Evolutionary conservation across 2,113 vertebrate genomes (phyloP).

Genomic region (Mola mola): DNA sequence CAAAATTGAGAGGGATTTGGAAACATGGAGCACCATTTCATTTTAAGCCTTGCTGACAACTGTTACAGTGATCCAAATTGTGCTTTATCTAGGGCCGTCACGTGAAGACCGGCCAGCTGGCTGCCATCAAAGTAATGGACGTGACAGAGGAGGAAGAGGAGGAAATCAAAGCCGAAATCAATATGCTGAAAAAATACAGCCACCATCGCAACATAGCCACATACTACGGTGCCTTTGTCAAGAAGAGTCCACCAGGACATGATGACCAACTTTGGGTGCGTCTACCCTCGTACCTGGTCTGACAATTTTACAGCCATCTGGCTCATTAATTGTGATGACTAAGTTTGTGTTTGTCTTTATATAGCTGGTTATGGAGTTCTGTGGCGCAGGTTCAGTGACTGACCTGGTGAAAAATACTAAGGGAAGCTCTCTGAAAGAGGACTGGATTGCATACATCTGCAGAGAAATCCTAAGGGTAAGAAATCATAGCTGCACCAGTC

Average conservation of each 20-base stretch:
- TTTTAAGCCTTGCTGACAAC: not conserved
- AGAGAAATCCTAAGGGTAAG: slow-evolving; percentile 91
- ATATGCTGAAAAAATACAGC: slow-evolving; percentile 95
- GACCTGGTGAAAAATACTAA: slow-evolving; percentile 95
- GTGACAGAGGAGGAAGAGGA: slow-evolving; percentile 95
- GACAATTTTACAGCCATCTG: not conserved
- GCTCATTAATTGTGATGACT: slow-evolving; percentile 5
- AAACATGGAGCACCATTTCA: not conserved
- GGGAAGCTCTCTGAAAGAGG: slow-evolving; percentile 91
- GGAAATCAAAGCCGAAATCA: slow-evolving; percentile 95
- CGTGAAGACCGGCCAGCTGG: slow-evolving; percentile 93
- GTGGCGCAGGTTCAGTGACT: slow-evolving; percentile 91
- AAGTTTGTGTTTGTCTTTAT: slow-evolving; percentile 20
- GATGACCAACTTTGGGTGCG: slow-evolving; percentile 95
- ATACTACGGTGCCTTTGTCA: slow-evolving; percentile 93
- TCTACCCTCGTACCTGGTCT: not conserved
- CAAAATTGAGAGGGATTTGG: not conserved
- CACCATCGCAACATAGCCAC: slow-evolving; percentile 95
- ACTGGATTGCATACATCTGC: slow-evolving; percentile 94
- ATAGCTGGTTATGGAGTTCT: slow-evolving; percentile 95
- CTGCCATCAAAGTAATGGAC: slow-evolving; percentile 96
- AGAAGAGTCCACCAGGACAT: slow-evolving; percentile 93
- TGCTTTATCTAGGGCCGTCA: slow-evolving; percentile 85
- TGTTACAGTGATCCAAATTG: slow-evolving; percentile 1
- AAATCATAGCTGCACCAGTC: not conserved